Conservation (phyloP, 2,888 invertebrate species). For the Serrognathus titanus region DNA sequence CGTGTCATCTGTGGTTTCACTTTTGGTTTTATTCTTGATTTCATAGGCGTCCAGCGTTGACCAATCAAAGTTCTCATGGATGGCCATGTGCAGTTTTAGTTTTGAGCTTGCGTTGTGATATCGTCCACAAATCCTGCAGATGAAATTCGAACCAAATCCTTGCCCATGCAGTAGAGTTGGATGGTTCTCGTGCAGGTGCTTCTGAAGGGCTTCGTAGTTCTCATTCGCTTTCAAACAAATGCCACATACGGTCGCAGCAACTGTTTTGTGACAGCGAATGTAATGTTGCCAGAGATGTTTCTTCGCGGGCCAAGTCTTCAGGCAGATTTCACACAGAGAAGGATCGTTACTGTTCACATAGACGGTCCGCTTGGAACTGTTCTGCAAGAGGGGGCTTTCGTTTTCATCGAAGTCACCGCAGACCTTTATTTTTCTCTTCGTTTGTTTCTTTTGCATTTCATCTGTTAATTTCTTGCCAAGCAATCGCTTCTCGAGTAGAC, state of each 20-base stretch:
- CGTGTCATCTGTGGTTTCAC: background rate
- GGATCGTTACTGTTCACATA: slow-evolving; percentile 53
- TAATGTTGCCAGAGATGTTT: slow-evolving; percentile 61
- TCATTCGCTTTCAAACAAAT: slow-evolving; percentile 57
- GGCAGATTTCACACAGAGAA: slow-evolving; percentile 55
- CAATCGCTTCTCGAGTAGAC: slow-evolving; percentile 41
- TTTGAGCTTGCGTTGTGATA: slow-evolving; percentile 60
- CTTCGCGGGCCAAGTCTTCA: slow-evolving; percentile 59
- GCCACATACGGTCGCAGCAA: slow-evolving; percentile 58
- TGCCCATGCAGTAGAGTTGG: slow-evolving; percentile 50
- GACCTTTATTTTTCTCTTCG: slow-evolving; percentile 13
- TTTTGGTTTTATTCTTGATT: slow-evolving; percentile 20
- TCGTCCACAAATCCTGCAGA: slow-evolving; percentile 50
- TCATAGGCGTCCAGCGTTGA: slow-evolving; percentile 30
- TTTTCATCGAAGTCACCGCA: slow-evolving; percentile 24
- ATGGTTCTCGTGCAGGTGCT: slow-evolving; percentile 52
- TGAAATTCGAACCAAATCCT: slow-evolving; percentile 57
- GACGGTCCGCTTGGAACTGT: slow-evolving; percentile 50
- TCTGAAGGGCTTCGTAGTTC: slow-evolving; percentile 50
- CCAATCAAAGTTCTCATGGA: slow-evolving; percentile 53
- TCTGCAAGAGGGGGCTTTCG: slow-evolving; percentile 30
- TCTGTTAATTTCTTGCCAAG: slow-evolving; percentile 26
- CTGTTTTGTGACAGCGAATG: slow-evolving; percentile 54
- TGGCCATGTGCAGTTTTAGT: slow-evolving; percentile 55
- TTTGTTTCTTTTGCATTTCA: slow-evolving; percentile 2